Percentiles rank a stretch among this genome's conserved stretches.
phyloP scores from a whole-genome alignment of 2,797 vertebrate genomes.

The Microtus obscurus region DNA sequence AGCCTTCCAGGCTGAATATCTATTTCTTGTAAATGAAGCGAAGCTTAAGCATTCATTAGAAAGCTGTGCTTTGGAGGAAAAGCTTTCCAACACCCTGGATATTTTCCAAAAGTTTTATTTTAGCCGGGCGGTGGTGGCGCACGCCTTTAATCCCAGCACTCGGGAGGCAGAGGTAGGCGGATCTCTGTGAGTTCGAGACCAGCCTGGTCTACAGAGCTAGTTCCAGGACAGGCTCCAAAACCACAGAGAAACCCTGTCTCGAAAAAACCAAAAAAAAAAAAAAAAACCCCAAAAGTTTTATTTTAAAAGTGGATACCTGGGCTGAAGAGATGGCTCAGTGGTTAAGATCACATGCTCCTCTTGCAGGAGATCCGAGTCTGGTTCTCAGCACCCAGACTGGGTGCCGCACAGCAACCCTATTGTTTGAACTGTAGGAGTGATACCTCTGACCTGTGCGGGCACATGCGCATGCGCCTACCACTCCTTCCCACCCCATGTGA shows the following conservation, averaged over 20 bases:
- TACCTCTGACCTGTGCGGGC: not conserved
- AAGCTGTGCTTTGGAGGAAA: not conserved
- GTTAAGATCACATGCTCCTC: not conserved
- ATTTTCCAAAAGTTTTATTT: not conserved
- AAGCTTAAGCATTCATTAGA: not conserved
- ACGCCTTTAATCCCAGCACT: too few relatives aligned
- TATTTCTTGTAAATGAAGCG: not conserved
- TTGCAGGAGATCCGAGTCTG: too few relatives aligned
- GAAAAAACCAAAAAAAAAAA: too few relatives aligned
- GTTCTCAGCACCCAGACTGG: not conserved
- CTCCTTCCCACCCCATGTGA: too few relatives aligned
- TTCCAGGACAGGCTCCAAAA: too few relatives aligned
- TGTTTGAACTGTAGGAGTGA: not conserved
- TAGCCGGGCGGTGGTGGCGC: too few relatives aligned
- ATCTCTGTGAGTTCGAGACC: too few relatives aligned
- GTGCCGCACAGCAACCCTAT: not conserved
- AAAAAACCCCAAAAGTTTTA: not conserved
- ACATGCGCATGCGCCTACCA: not conserved
- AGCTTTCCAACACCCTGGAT: not conserved
- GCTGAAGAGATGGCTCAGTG: not conserved
- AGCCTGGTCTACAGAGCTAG: too few relatives aligned
- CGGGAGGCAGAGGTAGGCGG: too few relatives aligned
- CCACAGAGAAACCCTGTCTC: too few relatives aligned
- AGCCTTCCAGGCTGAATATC: not conserved
- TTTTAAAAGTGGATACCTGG: not conserved